A percentile compares a stretch with the other conserved stretches of the same genome.
Evolutionary conservation across 1,140 invertebrate genomes (phyloP).

Genomic region (Aphelinus certus): DNA sequence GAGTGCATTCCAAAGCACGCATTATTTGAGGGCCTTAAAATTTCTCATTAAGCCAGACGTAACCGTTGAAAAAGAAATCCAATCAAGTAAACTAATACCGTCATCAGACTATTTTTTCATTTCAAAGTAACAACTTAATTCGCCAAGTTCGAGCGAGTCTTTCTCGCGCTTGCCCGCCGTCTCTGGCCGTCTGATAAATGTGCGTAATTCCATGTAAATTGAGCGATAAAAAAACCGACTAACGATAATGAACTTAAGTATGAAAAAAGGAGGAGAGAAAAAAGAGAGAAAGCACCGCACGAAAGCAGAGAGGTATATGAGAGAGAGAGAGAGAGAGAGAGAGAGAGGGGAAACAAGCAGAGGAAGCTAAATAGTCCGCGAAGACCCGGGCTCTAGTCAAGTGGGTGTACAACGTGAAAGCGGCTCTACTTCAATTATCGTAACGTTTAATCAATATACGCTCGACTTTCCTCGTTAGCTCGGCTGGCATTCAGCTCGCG

Average conservation of each 20-base stretch:
- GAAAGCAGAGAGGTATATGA: neutral
- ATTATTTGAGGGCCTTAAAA: too few species aligned
- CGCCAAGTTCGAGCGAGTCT: neutral
- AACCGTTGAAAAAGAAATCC: too few species aligned
- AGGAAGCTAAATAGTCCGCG: slow-evolving; percentile 14
- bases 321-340: neutral
- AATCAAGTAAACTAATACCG: too few species aligned
- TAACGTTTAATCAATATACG: slow-evolving; percentile 39
- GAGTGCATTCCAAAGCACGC: too few species aligned
- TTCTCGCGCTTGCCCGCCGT: too few species aligned
- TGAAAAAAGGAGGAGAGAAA: slow-evolving; percentile 12
- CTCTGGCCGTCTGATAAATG: too few species aligned
- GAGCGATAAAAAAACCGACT: slow-evolving; percentile 18
- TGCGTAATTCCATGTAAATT: slow-evolving; percentile 22
- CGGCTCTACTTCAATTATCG: slow-evolving; percentile 36
- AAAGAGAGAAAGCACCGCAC: neutral
- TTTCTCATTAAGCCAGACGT: too few species aligned
- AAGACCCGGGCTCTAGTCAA: slow-evolving; percentile 2
- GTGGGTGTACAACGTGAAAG: slow-evolving; percentile 29
- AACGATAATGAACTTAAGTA: slow-evolving; percentile 14
- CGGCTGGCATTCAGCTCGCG: slow-evolving; percentile 5
- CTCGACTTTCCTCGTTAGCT: slow-evolving; percentile 37
- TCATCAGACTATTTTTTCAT: too few species aligned
- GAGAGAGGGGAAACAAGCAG: neutral
- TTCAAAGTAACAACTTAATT: neutral